Base-by-base conservation (phyloP, 2,888 invertebrate genomes). In the Saturnia japonica region DNA sequence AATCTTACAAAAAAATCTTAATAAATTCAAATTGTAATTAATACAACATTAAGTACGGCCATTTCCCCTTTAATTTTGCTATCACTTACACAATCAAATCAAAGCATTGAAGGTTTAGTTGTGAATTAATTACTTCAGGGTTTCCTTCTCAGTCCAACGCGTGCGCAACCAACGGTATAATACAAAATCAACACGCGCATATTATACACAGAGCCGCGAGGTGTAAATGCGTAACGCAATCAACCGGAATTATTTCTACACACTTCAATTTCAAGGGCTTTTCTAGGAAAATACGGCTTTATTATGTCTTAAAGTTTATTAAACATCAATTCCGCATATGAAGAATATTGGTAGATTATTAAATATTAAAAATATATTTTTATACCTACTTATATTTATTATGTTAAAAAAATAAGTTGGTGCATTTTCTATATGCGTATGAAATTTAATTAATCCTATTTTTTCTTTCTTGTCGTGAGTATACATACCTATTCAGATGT, bases 121-220 rank as follows among this genome's bases (percentile, higher is more conserved):
- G 75, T 43, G 51, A 68, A 25, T 64, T 68, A 45, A 69, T 69
- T 69, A 66, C 64, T 45, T 45, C 76, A 68, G 74, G 68, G 78
- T 84, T 85, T 85, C 85, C 85, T 85, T 82, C 77, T 82, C 80
- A 82, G 81, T 76, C 82, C 79, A 81, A 77, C 80, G 82, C 81
- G 76, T 79, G 82, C 80, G 85, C 86, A 83, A 85, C 80, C 77
- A 77, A 77, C 80, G 75, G 79, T 79, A 77, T 81, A 80, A 85
- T 76, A 51, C 73, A 69, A 69, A 75, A 69, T 70, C 72, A 75
- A 74, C 76, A 76, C 73, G 73, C 79, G 81, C 79, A 80, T 81
- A 54, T 34, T 4, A 2, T 34, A 22, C 79, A 78, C n/a, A n/a
- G n/a, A 80, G 79, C 74, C 66, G 71, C 70, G 76, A 72, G 74